A percentile compares a stretch with the other conserved stretches of the same genome.
Evolutionary conservation across 2,113 vertebrate genomes (phyloP).

Genomic region (Erythrolamprus reginae): DNA sequence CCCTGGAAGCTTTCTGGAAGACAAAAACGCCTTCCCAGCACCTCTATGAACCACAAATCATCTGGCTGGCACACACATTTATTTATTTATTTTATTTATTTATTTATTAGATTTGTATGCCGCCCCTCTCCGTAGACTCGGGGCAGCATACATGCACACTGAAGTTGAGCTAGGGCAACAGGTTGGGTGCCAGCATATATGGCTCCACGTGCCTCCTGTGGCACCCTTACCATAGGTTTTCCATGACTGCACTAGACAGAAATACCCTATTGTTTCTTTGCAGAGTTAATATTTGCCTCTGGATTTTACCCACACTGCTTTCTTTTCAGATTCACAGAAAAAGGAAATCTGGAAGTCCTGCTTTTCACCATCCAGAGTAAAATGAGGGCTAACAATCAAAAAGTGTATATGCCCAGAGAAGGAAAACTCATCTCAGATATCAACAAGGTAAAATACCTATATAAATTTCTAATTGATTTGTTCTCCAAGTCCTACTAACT

Average conservation of each 20-base stretch:
- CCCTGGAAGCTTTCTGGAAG: too few relatives aligned
- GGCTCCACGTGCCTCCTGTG: too few relatives aligned
- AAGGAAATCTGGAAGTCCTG: slow-evolving; percentile 93
- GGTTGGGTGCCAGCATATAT: too few relatives aligned
- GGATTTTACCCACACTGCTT: background rate
- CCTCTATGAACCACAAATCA: too few relatives aligned
- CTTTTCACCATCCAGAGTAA: slow-evolving; percentile 98
- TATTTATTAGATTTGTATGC: too few relatives aligned
- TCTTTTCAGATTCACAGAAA: slow-evolving; percentile 88
- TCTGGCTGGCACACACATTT: too few relatives aligned
- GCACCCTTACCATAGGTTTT: too few relatives aligned
- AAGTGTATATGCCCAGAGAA: slow-evolving; percentile 94
- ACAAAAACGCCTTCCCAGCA: too few relatives aligned
- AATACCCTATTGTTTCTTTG: background rate
- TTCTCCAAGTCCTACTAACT: background rate
- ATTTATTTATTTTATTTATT: too few relatives aligned
- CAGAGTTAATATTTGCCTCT: slow-evolving; percentile 3
- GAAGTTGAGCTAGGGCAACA: too few relatives aligned
- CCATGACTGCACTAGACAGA: slow-evolving; percentile 10
- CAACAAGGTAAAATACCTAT: slow-evolving; percentile 81
- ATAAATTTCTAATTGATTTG: background rate
- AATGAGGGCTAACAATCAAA: slow-evolving; percentile 98
- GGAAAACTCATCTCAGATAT: slow-evolving; percentile 98
- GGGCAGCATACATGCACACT: too few relatives aligned
- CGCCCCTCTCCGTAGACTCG: too few relatives aligned